Conservation (phyloP, 92 coral and sea anemone genomes). For the Zoanthus gigantus region DNA sequence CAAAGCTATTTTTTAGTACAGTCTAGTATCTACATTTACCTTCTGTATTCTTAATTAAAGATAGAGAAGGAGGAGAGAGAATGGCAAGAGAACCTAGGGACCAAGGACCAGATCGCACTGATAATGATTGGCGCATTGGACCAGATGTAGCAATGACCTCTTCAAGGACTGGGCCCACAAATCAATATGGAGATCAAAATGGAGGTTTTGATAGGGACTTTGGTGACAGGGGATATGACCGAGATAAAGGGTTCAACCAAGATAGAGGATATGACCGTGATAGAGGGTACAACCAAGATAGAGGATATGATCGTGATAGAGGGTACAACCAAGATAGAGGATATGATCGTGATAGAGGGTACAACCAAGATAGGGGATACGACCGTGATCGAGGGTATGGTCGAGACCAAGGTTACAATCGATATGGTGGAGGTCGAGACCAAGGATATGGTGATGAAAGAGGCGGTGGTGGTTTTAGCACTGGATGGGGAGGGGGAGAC, state of each 20-base stretch:
- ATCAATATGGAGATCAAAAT: slow-evolving; percentile 59
- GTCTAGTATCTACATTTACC: not conserved
- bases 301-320: slow-evolving; percentile 37
- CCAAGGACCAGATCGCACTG: slow-evolving; percentile 74
- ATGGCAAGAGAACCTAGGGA: slow-evolving; percentile 62
- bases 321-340: slow-evolving; percentile 20
- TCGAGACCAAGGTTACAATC: slow-evolving; percentile 25
- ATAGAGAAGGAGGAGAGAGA: slow-evolving; percentile 76
- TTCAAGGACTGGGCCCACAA: slow-evolving; percentile 57
- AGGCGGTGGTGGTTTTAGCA: slow-evolving; percentile 72
- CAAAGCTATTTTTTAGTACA: too few species aligned
- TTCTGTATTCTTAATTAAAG: not conserved
- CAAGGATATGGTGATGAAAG: slow-evolving; percentile 34
- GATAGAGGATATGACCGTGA: slow-evolving; percentile 31
- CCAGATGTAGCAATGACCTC: slow-evolving; percentile 65
- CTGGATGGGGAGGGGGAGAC: slow-evolving; percentile 68
- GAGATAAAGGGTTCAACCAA: slow-evolving; percentile 33
- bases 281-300: slow-evolving; percentile 43
- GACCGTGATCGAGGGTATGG: slow-evolving; percentile 30
- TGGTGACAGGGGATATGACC: slow-evolving; percentile 61
- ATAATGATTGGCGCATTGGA: slow-evolving; percentile 88
- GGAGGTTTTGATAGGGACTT: slow-evolving; percentile 49
- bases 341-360: slow-evolving; percentile 47
- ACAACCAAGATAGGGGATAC: slow-evolving; percentile 27
- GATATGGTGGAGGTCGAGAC: slow-evolving; percentile 55